A percentile compares a stretch with the other conserved stretches of the same genome.
These are phyloP conservation scores for Polietes domitor DNA, from an alignment of 2,888 invertebrate species.

Conservation along the genomic window DNA sequence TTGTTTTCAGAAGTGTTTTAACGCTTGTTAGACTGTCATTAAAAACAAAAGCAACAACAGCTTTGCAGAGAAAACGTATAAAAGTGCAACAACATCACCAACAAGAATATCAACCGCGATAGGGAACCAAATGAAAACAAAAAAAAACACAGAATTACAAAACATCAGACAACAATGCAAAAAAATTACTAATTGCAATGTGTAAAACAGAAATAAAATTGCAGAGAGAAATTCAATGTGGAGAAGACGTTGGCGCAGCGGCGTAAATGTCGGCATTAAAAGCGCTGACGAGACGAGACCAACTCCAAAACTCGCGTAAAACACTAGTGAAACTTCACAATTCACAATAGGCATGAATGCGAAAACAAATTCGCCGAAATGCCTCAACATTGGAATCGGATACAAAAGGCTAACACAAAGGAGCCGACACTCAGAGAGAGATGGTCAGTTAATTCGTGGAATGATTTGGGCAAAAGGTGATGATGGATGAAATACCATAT, in stretches of 20 bases:
- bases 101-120: constrained; percentile 48
- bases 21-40: constrained; percentile 70
- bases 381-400: constrained; percentile 9
- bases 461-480: too few relatives aligned
- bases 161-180: constrained; percentile 46
- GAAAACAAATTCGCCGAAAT: constrained; percentile 60
- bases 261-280: constrained; percentile 51
- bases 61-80: constrained; percentile 22
- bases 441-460: background rate
- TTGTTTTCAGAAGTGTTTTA: constrained; percentile 72
- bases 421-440: constrained; percentile 2
- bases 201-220: constrained; percentile 67
- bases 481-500: too few relatives aligned
- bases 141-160: constrained; percentile 29
- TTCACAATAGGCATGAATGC: background rate
- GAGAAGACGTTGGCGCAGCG: background rate
- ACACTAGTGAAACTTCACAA: constrained; percentile 29
- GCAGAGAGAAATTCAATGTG: constrained; percentile 41
- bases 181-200: constrained; percentile 70
- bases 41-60: constrained; percentile 67
- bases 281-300: background rate
- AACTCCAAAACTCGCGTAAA: constrained; percentile 18
- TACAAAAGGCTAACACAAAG: background rate
- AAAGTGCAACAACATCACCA: constrained; percentile 45
- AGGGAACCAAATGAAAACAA: constrained; percentile 18